A percentile compares a stretch with the other conserved stretches of the same genome.
phyloP scores from a whole-genome alignment of 2,888 invertebrate species.

The Yponomeuta plumbellus region DNA sequence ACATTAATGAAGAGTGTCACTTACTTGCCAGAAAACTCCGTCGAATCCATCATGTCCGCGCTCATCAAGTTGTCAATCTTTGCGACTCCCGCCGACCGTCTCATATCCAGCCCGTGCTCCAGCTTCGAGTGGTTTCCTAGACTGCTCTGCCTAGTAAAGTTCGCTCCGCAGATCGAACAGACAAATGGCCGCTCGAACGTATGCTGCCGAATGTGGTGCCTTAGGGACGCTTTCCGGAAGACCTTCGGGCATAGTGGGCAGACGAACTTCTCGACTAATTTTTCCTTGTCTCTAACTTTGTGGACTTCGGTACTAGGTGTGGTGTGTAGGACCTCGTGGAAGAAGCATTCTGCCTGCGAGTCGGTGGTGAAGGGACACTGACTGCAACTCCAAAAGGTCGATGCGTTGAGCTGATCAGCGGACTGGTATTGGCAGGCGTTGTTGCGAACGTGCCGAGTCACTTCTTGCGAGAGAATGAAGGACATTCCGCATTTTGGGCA shows the following conservation, averaged over 20 bases:
- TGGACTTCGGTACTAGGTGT: slow-evolving; percentile 50
- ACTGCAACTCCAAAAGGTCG: slow-evolving; percentile 73
- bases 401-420: slow-evolving; percentile 33
- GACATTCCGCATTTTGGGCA: slow-evolving; percentile 83
- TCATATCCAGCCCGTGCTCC: slow-evolving; percentile 49
- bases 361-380: slow-evolving; percentile 78
- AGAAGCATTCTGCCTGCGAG: slow-evolving; percentile 83
- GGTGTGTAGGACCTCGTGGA: slow-evolving; percentile 82
- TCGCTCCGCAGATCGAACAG: slow-evolving; percentile 78
- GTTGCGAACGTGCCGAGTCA: slow-evolving; percentile 81
- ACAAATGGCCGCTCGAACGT: slow-evolving; percentile 84
- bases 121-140: slow-evolving; percentile 77
- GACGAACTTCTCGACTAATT: slow-evolving; percentile 65
- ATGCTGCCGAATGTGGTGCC: slow-evolving; percentile 83
- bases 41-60: slow-evolving; percentile 23
- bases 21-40: slow-evolving; percentile 46
- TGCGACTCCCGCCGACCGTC: background rate
- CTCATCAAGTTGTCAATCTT: slow-evolving; percentile 10
- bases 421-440: slow-evolving; percentile 72
- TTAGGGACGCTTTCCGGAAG: slow-evolving; percentile 80
- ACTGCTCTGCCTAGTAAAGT: slow-evolving; percentile 81
- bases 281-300: slow-evolving; percentile 39
- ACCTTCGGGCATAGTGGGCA: slow-evolving; percentile 82
- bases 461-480: slow-evolving; percentile 84
- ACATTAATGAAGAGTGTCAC: slow-evolving; percentile 24